Percentiles rank a stretch among this genome's conserved stretches.
Evolutionary conservation across 2,113 vertebrate genomes (phyloP).

Genomic region (Typhlomys cinereus): DNA sequence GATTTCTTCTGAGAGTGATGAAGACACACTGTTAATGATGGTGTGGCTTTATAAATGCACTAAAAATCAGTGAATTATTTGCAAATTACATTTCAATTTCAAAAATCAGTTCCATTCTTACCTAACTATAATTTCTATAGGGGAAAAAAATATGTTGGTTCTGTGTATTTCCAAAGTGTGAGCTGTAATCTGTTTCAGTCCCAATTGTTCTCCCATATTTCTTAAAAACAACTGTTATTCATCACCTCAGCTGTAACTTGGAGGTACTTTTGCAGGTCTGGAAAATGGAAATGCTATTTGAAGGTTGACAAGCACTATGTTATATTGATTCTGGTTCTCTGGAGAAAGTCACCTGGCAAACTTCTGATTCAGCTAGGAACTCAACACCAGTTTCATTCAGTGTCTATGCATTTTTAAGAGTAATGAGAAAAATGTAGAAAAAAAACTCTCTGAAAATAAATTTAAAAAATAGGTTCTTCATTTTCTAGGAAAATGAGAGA

Average conservation of each 20-base stretch:
- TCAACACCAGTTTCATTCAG: neutral
- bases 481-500: neutral
- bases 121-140: neutral
- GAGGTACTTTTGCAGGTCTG: neutral
- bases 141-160: neutral
- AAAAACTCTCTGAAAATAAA: neutral
- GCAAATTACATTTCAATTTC: neutral
- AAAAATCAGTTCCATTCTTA: neutral
- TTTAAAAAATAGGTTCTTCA: too few species aligned
- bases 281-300: neutral
- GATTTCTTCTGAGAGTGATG: neutral
- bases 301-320: neutral
- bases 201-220: neutral
- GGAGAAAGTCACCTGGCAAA: neutral
- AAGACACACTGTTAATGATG: too few species aligned
- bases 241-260: neutral
- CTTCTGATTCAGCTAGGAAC: neutral
- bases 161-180: neutral
- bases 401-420: neutral
- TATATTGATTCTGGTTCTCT: neutral
- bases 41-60: neutral
- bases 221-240: neutral
- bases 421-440: neutral
- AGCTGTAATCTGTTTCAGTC: neutral
- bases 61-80: neutral